phyloP scores from a whole-genome alignment of 35 echinoderm and acorn worm species.

The Amphiura filiformis region DNA sequence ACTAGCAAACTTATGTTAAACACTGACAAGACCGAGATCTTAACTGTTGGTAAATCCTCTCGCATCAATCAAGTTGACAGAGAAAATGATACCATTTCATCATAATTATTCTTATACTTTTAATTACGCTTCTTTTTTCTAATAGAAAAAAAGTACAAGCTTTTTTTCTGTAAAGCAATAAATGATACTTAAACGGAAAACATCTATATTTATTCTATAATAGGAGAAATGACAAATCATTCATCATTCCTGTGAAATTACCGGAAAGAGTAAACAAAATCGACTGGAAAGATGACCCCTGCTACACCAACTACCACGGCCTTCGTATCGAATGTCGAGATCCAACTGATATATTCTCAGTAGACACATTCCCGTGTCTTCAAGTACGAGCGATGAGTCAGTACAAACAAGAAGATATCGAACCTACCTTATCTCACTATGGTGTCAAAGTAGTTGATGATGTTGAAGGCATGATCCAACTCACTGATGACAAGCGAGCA shows the following conservation, averaged over 20 bases:
- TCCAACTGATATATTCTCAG: not conserved
- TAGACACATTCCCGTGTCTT: not conserved
- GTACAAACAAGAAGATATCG: not conserved
- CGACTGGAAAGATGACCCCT: not conserved
- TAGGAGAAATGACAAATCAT: not conserved
- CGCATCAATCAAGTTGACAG: too few species aligned
- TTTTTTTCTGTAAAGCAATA: too few species aligned
- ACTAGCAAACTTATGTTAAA: too few species aligned
- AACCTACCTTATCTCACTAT: not conserved
- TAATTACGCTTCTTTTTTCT: too few species aligned
- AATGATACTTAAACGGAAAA: too few species aligned
- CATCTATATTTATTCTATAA: too few species aligned
- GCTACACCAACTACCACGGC: not conserved
- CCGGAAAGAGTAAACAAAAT: not conserved
- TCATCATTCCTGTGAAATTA: not conserved
- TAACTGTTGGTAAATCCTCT: too few species aligned
- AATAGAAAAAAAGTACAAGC: too few species aligned
- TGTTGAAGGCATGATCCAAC: not conserved
- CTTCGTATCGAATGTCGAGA: not conserved
- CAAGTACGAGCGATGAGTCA: not conserved
- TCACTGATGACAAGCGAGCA: not conserved
- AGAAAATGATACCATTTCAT: too few species aligned
- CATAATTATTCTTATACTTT: too few species aligned
- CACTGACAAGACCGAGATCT: too few species aligned
- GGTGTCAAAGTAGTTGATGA: not conserved